Percentiles rank a stretch among this genome's conserved stretches.
Evolutionary conservation across 2,113 vertebrate species (phyloP).

Genomic region (Albula goreensis): DNA sequence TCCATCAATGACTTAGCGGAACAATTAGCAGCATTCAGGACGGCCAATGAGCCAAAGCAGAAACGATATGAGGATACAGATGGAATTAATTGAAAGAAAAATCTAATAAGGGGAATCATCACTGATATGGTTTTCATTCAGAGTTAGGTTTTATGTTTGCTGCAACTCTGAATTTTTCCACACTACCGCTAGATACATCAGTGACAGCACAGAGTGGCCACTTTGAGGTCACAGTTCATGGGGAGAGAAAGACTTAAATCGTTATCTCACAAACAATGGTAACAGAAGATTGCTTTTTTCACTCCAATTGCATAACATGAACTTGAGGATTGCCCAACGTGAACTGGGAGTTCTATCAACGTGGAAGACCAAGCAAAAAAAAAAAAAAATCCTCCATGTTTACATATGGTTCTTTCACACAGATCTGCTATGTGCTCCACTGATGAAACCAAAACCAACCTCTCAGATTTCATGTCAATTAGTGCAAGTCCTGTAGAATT

Average conservation of each 20-base stretch:
- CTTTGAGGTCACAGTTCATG: neutral
- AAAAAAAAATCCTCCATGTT: neutral
- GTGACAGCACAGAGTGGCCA: neutral
- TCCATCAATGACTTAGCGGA: neutral
- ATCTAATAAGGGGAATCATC: neutral
- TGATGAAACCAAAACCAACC: neutral
- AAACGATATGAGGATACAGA: neutral
- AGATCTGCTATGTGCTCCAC: neutral
- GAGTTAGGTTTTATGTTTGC: neutral
- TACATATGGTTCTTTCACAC: neutral
- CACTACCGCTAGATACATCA: neutral
- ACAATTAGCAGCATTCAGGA: neutral
- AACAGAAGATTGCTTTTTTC: slow-evolving; percentile 12
- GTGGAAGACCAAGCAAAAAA: neutral
- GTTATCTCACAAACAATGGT: neutral
- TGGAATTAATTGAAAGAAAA: neutral
- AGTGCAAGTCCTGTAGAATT: neutral
- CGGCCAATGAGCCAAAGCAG: neutral
- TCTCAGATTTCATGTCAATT: neutral
- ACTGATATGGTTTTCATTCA: neutral
- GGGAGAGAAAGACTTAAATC: neutral
- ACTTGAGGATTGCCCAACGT: neutral
- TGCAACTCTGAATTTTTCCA: neutral
- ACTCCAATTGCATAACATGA: neutral
- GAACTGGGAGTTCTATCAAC: neutral